Evolutionary conservation across 1,140 invertebrate genomes (phyloP).

Genomic region (Eubasilissa regina): DNA sequence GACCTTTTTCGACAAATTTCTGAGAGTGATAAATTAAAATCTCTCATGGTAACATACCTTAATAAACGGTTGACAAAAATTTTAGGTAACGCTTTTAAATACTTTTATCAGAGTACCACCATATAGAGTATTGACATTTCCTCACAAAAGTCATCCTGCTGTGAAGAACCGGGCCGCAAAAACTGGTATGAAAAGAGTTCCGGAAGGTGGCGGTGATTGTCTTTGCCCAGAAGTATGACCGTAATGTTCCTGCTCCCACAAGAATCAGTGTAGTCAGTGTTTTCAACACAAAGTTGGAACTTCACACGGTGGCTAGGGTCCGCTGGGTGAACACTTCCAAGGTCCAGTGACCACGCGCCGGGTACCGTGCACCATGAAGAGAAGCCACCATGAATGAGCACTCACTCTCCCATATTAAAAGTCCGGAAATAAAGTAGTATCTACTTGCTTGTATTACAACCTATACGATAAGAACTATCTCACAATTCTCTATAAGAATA

Average conservation of each 20-base stretch:
- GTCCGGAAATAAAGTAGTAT: neutral
- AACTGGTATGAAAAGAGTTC: conserved; percentile 20
- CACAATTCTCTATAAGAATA: no score
- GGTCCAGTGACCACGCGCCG: neutral
- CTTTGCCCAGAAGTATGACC: conserved; percentile 37
- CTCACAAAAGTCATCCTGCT: neutral
- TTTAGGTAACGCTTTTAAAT: no score
- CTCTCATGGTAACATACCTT: no score
- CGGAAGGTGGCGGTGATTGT: conserved; percentile 35
- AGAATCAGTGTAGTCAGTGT: neutral
- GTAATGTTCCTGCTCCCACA: conserved; percentile 22
- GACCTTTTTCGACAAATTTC: no score
- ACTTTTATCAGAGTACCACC: no score
- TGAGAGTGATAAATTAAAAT: no score
- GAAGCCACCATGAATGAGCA: neutral
- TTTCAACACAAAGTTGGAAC: neutral
- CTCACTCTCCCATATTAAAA: neutral
- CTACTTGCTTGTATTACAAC: neutral
- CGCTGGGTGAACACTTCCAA: conserved; percentile 9
- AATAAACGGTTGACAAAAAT: no score
- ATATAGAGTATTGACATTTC: no score
- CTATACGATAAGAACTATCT: neutral
- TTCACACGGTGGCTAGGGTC: conserved; percentile 31
- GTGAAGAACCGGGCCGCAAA: conserved; percentile 4
- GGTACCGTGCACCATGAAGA: neutral